Evolutionary conservation across 2,113 vertebrate genomes (phyloP).

Genomic region (Callorhinus ursinus): DNA sequence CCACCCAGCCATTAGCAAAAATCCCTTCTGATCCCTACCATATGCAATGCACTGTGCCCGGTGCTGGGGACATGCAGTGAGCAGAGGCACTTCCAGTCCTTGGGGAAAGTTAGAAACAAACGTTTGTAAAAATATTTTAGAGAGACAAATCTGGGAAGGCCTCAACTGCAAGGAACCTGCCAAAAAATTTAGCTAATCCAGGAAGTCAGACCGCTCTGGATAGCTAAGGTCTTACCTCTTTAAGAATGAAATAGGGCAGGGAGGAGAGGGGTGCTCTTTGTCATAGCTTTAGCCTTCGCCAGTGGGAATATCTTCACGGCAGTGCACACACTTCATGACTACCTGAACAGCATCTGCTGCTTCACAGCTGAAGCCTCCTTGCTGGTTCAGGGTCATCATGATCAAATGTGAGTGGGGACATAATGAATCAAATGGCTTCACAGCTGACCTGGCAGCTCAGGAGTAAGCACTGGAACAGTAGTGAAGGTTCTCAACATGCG

Average conservation of each 20-base stretch:
- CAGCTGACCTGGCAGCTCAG: neutral
- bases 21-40: neutral
- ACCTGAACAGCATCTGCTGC: neutral
- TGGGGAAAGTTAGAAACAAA: neutral
- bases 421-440: neutral
- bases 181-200: neutral
- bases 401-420: neutral
- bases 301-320: neutral
- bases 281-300: neutral
- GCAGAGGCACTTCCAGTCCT: neutral
- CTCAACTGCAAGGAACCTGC: neutral
- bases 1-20: fast-evolving
- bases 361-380: neutral
- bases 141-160: neutral
- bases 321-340: fast-evolving
- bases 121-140: neutral
- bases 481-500: neutral
- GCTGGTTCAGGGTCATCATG: neutral
- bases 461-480: neutral
- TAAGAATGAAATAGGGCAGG: too few relatives aligned
- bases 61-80: neutral
- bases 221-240: neutral
- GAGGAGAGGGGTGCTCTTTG: too few relatives aligned
- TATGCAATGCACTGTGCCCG: fast-evolving
- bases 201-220: neutral